Base-by-base conservation (phyloP, 2,113 vertebrate genomes). In the Microcebus tavaratra region DNA sequence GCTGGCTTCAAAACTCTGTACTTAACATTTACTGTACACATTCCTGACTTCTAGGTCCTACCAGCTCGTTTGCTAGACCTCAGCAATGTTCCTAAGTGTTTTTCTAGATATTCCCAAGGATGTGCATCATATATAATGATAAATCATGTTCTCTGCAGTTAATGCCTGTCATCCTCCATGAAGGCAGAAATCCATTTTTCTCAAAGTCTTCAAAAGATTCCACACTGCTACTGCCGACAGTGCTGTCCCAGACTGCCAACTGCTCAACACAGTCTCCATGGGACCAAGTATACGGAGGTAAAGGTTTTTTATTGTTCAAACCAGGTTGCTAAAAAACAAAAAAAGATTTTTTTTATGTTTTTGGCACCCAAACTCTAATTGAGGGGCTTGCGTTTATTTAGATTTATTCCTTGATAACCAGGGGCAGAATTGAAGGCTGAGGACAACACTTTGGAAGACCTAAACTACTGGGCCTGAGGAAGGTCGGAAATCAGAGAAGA, bases 141-240 rank as follows among this genome's bases (percentile, higher is more conserved):
- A 21, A 85, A 15, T 25, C 25, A 11, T 15, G 59, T 42, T 53
- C 29, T 25, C 76, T 63, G 3, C 8, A 42, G 68, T 75, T n/a
- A 76, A 65, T 20, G 45, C n/a, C 53, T 65, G 23, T 39, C 39
- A 9, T 9, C 20, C 42, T 20, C 7, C 31, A 15, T 55, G 45
- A 80, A 76, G 48, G 39, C 75, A 61, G 25, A 63, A 70, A 72
- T 27, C 20, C 27, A 10, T 6, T 57, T 23, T 78, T 68, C 87
- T 50, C 15, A 25, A 45, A 76, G 20, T n/a, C 50, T 61, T 72
- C 11, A 10, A 36, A 31, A 73, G 55, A 39, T 4, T 55, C n/a
- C 17, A 0, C 34, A 20, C 42, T n/a, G 21, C 75, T 76, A 18
- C 2, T n/a, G 31, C 20, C 25, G 17, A 34, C 0, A 0, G 17